Evolutionary conservation across 1,140 invertebrate genomes (phyloP), one percentile per base, ranked within the genome.

Genomic region (Macrocentrus cingulum): DNA sequence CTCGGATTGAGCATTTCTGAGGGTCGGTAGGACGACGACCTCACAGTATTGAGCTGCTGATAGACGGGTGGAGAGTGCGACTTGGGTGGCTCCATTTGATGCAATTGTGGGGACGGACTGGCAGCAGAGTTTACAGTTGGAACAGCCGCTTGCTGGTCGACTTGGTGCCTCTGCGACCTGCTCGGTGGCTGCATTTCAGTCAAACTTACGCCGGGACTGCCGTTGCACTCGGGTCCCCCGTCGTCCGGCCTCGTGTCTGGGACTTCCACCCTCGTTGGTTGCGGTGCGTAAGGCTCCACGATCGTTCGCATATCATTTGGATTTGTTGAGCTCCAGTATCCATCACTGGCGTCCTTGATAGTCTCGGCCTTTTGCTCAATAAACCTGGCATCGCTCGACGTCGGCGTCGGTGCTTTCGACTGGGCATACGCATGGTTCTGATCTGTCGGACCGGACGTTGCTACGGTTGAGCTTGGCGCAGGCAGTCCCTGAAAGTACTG

Each of bases 401-500:
- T 71, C 71, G 22, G 71, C 71, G 19, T 71, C 70, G 29, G 65
- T 23, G 39, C 34, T 44, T 51, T 19, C 41, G 59, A 15, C 39
- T 44, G 19, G 4, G 3, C 13, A n/a, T 74, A 68, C 60, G 77
- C 66, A 62, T 73, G 71, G 75, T 81, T 75, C 9, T 29, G 25
- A 44, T 73, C 69, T 1, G 66, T 75, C 72, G 57, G 71, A 64
- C 56, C 51, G 66, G 75, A 73, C 70, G 80, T n/a, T n/a, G n/a
- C 72, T 75, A 79, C 71, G 69, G 83, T 72, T 61, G 77, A 71
- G 59, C 81, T 79, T 42, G 82, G 79, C 65, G 84, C 83, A 55
- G 88, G 88, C 70, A 89, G 77, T 72, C 87, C 87, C 82, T 89
- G 86, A 79, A 89, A 89, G 81, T 88, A 90, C 81, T 88, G 87